Evolutionary conservation across 2,113 vertebrate genomes (phyloP), one percentile per base, ranked within the genome.

Genomic region (Abramis brama): DNA sequence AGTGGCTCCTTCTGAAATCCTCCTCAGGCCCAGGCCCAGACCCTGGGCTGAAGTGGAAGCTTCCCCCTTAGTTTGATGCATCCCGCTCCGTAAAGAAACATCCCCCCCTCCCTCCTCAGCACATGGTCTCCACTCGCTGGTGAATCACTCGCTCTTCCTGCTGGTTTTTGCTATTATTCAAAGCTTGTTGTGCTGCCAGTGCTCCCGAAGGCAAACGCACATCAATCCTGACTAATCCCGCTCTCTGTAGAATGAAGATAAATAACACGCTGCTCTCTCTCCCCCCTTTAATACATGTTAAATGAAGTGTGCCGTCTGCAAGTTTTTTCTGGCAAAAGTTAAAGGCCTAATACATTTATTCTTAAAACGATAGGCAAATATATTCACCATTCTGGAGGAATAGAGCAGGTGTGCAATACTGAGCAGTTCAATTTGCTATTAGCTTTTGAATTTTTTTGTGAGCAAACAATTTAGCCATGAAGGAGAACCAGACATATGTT

Each of bases 191-290:
- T 89, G 88, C 87, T 89, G 89, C 86, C 88, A 89, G 90, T 79
- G 75, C 87, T 89, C 87, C 91, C 87, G 60, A 89, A 79, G 87
- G 90, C 88, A 90, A 91, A 87, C 83, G 84, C 82, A 79, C 89
- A 90, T 91, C 91, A 89, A 91, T 91, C 90, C 91, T 86, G 73
- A 75, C 84, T 92, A 92, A 92, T 92, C 91, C 92, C 68, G 64
- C 85, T 89, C 87, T 91, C 90, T 91, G 92, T 91, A 89, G 90
- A 90, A 91, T 89, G 88, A 89, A 90, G 91, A 92, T 91, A 92
- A 92, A 92, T 92, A 91, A 86, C 85, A 87, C 66, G 57, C 84
- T 87, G 82, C 89, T 85, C 86, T 88, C 88, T 83, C 87, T 64
- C 76, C 68, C 73, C 55, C 43, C 86, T 90, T 83, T 89, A 90